Evolutionary conservation across 2,113 vertebrate genomes (phyloP).

Genomic region (Brachyistius frenatus): DNA sequence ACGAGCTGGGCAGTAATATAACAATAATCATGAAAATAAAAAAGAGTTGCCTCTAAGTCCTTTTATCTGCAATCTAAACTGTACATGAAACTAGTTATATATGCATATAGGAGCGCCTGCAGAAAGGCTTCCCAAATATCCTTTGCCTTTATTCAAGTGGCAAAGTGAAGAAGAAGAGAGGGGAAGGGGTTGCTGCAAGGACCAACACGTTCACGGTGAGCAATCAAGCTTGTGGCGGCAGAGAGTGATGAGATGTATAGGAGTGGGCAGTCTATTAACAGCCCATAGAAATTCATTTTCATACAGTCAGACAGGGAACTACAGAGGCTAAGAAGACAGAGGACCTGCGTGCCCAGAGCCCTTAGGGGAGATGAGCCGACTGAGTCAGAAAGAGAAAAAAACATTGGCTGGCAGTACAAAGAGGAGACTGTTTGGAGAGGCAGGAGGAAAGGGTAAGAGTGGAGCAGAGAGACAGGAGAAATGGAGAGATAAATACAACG

Average conservation of each 20-base stretch:
- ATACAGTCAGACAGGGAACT: conserved; percentile 52
- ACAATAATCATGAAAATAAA: not conserved
- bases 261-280: conserved; percentile 58
- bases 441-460: conserved; percentile 32
- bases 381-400: conserved; percentile 61
- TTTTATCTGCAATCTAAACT: conserved; percentile 9
- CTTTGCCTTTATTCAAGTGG: conserved; percentile 26
- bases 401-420: conserved; percentile 64
- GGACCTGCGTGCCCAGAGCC: conserved; percentile 55
- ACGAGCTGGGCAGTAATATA: not conserved
- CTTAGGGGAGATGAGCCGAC: conserved; percentile 39
- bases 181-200: conserved; percentile 21
- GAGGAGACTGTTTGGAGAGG: conserved; percentile 50
- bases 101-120: not conserved
- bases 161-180: conserved; percentile 16
- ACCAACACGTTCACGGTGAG: conserved; percentile 13
- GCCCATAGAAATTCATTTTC: conserved; percentile 54
- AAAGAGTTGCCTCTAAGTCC: not conserved
- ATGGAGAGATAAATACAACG: conserved; percentile 15
- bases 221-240: conserved; percentile 38
- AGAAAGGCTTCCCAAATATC: conserved; percentile 30
- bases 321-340: conserved; percentile 54
- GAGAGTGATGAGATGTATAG: conserved; percentile 51
- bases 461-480: conserved; percentile 2
- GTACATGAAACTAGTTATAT: conserved; percentile 31